Base-by-base conservation (phyloP, 2,113 vertebrate genomes). In the Bungarus multicinctus region DNA sequence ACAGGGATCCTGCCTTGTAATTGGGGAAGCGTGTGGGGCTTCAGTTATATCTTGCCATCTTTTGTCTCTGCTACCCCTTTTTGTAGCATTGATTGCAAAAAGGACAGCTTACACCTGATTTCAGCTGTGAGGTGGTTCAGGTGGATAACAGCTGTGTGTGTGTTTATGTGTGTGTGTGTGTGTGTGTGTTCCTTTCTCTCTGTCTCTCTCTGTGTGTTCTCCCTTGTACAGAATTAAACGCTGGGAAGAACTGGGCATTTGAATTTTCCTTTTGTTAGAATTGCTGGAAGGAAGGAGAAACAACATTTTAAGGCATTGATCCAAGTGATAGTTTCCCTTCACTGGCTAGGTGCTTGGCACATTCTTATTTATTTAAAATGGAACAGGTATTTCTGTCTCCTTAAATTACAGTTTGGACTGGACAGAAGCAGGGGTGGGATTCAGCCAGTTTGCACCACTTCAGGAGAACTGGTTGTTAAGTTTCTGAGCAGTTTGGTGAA, bases 61-160 rank as follows among this genome's bases (percentile, higher is more conserved):
- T 96, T 95, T 95, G 2, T 88, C n/a, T 94, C 60, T 91, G 18
- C 8, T 43, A 90, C 94, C 87, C 90, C 94, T 47, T 93, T 43
- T 93, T 95, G 90, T 93, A 96, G 14, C 2, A 92, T 88, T 74
- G 45, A 69, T 90, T 96, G 22, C 90, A 88, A 94, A 95, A 96
- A 96, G 94, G 0, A 2, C 43, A 91, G 69, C 30, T 6, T 57
- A 27, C 0, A 0, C 93, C 74, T 92, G n/a, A 43, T 30, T 94
- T 94, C 34, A 22, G 94, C 50, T 90, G 10, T 60, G 47, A 0
- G 18, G 91, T 91, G 20, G 74, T 11, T 52, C 1, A 0, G 8
- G 91, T 10, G 0, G 4, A 52, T 14, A 92, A 30, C 3, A 94
- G 2, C 23, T 85, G 23, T 22, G 2, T 27, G 3, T 25, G 57